Percentiles rank a stretch among this genome's conserved stretches.
phyloP scores from a whole-genome alignment of 2,797 vertebrate genomes.

The Rhadinocentrus ornatus region DNA sequence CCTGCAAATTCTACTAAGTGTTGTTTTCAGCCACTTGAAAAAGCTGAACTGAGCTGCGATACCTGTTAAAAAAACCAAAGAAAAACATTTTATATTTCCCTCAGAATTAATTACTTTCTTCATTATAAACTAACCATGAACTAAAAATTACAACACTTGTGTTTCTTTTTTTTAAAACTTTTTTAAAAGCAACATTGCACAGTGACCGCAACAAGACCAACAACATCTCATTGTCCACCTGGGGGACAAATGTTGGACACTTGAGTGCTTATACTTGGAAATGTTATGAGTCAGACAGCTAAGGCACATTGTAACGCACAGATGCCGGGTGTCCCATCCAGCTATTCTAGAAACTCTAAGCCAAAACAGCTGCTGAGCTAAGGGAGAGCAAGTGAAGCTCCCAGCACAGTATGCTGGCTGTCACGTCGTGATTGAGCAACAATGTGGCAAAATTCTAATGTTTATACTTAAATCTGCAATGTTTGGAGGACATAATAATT shows the following conservation, averaged over 20 bases:
- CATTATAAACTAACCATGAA: neutral
- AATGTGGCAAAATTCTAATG: constrained; percentile 4
- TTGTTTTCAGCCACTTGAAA: constrained; percentile 88
- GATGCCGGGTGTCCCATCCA: constrained; percentile 50
- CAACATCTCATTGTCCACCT: constrained; percentile 25
- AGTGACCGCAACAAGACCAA: neutral
- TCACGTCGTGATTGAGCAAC: constrained; percentile 5
- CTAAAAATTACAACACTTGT: neutral
- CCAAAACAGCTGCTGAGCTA: constrained; percentile 73
- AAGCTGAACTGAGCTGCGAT: constrained; percentile 91
- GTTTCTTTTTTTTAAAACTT: neutral
- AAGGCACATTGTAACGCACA: constrained; percentile 41
- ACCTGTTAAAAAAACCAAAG: constrained; percentile 80
- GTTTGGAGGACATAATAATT: neutral
- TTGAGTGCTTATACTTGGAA: constrained; percentile 29
- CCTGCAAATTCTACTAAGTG: constrained; percentile 85
- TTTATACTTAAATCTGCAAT: neutral
- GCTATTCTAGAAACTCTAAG: constrained; percentile 62
- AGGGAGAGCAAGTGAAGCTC: constrained; percentile 39
- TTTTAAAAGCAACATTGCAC: neutral
- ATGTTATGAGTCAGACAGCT: constrained; percentile 39
- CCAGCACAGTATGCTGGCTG: constrained; percentile 14
- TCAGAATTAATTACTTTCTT: neutral
- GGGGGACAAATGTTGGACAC: constrained; percentile 47
- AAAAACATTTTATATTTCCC: constrained; percentile 1